These are phyloP conservation scores for Tortrix viridana DNA, from an alignment of 2,888 invertebrate genomes.

Conservation along the genomic window DNA sequence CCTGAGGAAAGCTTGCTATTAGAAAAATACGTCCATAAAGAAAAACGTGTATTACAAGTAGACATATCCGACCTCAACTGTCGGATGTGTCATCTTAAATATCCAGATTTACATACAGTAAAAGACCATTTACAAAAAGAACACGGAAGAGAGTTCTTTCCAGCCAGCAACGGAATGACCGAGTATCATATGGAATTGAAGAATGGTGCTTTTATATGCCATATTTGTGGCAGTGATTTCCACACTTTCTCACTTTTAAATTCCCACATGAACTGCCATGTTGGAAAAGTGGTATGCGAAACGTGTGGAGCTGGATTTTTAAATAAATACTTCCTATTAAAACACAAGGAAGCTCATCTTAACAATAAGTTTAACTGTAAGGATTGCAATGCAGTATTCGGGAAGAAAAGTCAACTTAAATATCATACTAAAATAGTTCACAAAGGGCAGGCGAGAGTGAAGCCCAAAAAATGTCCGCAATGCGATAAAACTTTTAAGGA, in stretches of 20 bases:
- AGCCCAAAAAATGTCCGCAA: slow-evolving; percentile 55
- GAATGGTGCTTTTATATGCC: slow-evolving; percentile 54
- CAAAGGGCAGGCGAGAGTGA: slow-evolving; percentile 52
- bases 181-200: slow-evolving; percentile 57
- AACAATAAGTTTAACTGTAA: slow-evolving; percentile 55
- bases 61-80: slow-evolving; percentile 63
- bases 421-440: slow-evolving; percentile 70
- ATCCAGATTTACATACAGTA: slow-evolving; percentile 47
- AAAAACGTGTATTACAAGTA: slow-evolving; percentile 56
- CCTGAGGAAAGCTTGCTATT: slow-evolving; percentile 46
- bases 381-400: slow-evolving; percentile 64
- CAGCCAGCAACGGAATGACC: slow-evolving; percentile 59
- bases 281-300: slow-evolving; percentile 65
- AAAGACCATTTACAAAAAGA: slow-evolving; percentile 51
- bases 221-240: slow-evolving; percentile 54
- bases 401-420: slow-evolving; percentile 67
- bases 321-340: slow-evolving; percentile 55
- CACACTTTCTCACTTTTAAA: slow-evolving; percentile 56
- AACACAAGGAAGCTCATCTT: slow-evolving; percentile 58
- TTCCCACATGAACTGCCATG: slow-evolving; percentile 60
- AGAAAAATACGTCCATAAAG: slow-evolving; percentile 53
- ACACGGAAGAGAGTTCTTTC: slow-evolving; percentile 52
- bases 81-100: slow-evolving; percentile 49
- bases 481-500: slow-evolving; percentile 59
- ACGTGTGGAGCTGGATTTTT: slow-evolving; percentile 61